Base-by-base conservation (phyloP, 2,888 invertebrate species). In the Cheilosia vernalis region DNA sequence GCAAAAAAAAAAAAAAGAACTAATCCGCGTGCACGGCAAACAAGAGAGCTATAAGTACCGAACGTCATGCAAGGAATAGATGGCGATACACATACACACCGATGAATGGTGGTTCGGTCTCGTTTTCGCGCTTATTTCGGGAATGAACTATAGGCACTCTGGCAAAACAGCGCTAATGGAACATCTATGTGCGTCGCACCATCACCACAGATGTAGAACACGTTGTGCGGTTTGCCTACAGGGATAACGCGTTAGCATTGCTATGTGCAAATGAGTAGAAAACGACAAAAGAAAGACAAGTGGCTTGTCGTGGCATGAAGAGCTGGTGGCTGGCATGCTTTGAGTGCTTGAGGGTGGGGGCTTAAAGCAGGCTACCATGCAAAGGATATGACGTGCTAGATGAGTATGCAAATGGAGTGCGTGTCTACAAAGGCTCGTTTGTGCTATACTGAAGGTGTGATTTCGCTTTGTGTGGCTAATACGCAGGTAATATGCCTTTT, bases 141-240 rank as follows among this genome's bases (percentile, higher is more conserved):
- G 21, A 56, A 61, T 66, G 42, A 70, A 64, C 40, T 44, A 53
- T 13, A 37, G 37, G 37, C 37, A 37, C 67, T 66, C 33, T 49
- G 49, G 72, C 49, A 77, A 37, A 72, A 55, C 53, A 17, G 53
- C 60, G 61, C 78, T 83, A 83, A 83, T 83, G 82, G 82, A 83
- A 78, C 82, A 77, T 73, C 72, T 73, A 56, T 83, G 78, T 78
- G 73, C 51, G 49, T 73, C 72, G 30, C 9, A 69, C 67, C 56
- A 49, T 55, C 42, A 49, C 53, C 70, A 66, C 66, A 70, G 42
- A 67, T 74, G 67, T 66, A 47, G 47, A 53, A 64, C 70, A 60
- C 56, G 64, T 79, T 61, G 60, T 83, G 67, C 49, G 64, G 78
- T 51, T 73, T 21, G 78, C 83, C 83, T 78, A 58, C n/a, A 58